Percentiles rank a stretch among this genome's conserved stretches.
Conservation (phyloP, 1,140 invertebrate species). For the Octopus sinensis region DNA sequence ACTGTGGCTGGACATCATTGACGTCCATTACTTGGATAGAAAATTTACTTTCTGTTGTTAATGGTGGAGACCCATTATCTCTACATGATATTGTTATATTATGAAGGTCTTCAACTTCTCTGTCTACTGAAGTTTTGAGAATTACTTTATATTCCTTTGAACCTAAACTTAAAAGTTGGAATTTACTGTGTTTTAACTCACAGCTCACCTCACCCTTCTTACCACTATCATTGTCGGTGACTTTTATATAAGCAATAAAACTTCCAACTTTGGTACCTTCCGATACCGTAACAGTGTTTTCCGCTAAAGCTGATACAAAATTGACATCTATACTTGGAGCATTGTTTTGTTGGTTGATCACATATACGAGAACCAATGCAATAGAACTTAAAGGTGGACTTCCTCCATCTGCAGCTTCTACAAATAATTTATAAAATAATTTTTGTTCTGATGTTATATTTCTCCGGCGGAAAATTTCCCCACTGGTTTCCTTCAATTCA, state of each 20-base stretch:
- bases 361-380: constrained; percentile 87
- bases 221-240: constrained; percentile 47
- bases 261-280: constrained; percentile 41
- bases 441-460: constrained; percentile 43
- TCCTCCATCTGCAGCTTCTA: constrained; percentile 42
- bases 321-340: constrained; percentile 80
- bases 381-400: constrained; percentile 74
- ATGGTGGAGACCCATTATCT: no score
- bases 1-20: no score
- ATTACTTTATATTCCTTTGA: constrained; percentile 38
- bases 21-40: no score
- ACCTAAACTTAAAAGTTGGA: constrained; percentile 36
- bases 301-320: constrained; percentile 66
- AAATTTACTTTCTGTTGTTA: no score
- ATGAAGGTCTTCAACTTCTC: constrained; percentile 28
- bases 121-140: constrained; percentile 33
- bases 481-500: constrained; percentile 34
- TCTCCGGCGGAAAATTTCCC: constrained; percentile 33
- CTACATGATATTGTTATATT: constrained; percentile 20
- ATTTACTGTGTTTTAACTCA: constrained; percentile 36
- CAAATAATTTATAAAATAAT: constrained; percentile 36
- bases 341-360: constrained; percentile 94
- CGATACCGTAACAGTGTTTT: constrained; percentile 81
- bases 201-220: constrained; percentile 44
- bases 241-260: constrained; percentile 48